phyloP scores from a whole-genome alignment of 2,113 vertebrate species.

The Grammomys surdaster region DNA sequence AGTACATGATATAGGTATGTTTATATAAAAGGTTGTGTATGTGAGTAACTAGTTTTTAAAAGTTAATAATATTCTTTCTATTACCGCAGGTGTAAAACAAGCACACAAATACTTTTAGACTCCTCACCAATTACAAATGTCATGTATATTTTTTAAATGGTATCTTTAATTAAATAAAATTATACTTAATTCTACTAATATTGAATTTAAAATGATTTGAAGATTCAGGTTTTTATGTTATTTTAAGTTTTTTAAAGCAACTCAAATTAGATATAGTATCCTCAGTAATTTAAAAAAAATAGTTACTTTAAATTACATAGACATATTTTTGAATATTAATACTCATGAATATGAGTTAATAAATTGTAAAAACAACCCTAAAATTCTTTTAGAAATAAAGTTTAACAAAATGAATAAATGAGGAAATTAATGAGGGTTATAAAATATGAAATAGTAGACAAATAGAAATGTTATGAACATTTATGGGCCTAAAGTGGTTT shows the following conservation, averaged over 20 bases:
- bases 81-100: background rate
- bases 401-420: background rate
- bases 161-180: background rate
- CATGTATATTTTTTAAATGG: background rate
- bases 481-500: background rate
- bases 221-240: background rate
- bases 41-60: background rate
- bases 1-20: background rate
- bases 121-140: background rate
- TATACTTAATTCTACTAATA: background rate
- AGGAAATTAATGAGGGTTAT: background rate
- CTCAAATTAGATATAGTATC: background rate
- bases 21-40: background rate
- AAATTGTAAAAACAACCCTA: background rate
- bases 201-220: background rate
- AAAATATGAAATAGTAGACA: background rate
- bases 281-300: background rate
- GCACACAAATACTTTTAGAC: background rate
- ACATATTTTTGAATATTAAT: background rate
- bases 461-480: background rate
- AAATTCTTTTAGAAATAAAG: background rate
- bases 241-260: background rate
- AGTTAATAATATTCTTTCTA: background rate
- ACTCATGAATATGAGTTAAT: background rate
- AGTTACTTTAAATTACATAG: background rate